Evolutionary conservation across 2,888 invertebrate genomes (phyloP), one percentile per base, ranked within the genome.

Genomic region (Sphaeridia pumilis): DNA sequence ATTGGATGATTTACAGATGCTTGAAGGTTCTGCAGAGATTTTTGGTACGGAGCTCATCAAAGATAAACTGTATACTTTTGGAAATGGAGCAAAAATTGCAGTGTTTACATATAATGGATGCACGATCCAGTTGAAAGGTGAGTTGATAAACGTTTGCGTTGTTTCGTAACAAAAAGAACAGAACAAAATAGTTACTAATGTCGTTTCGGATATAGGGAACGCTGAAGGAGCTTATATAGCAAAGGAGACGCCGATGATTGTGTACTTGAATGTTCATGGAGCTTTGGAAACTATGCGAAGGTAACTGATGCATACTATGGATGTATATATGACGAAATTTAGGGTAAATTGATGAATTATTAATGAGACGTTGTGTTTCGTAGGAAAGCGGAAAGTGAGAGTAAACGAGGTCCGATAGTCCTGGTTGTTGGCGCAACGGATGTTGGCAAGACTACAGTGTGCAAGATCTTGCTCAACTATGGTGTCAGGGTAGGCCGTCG

Each of bases 91-190:
- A 2, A 95, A 97, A 74, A 84, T 93, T 7, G 95, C 95, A 0
- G 84, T 97, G 20, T 98, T 85, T 68, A 92, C 95, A 1, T 98
- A 89, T 83, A 90, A 94, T 68, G 93, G 93, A 1, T 95, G 95
- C 68, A 80, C 80, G 0, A 72, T 97, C 0, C 87, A 87, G 71
- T 71, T 95, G 12, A 76, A 79, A 55, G 97, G 95, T 1, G 44
- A 26, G n/a, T 14, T 10, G 20, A 46, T 17, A 7, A 28, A 4
- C 21, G 12, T 28, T 20, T 14, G 10, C 38, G 17, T 17, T 41
- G 22, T 17, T 49, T 24, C 26, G 24, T 49, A 20, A 43, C 7
- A 14, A 5, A n/a, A 25, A 7, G 7, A 14, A 31, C 31, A 31
- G 14, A 7, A 31, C 31, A 31, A 31, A 31, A 7, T 31, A 31